A percentile compares a stretch with the other conserved stretches of the same genome.
Evolutionary conservation across 53 echinoderm and acorn worm species (phyloP).

Genomic region (Temnopleurus reevesii): DNA sequence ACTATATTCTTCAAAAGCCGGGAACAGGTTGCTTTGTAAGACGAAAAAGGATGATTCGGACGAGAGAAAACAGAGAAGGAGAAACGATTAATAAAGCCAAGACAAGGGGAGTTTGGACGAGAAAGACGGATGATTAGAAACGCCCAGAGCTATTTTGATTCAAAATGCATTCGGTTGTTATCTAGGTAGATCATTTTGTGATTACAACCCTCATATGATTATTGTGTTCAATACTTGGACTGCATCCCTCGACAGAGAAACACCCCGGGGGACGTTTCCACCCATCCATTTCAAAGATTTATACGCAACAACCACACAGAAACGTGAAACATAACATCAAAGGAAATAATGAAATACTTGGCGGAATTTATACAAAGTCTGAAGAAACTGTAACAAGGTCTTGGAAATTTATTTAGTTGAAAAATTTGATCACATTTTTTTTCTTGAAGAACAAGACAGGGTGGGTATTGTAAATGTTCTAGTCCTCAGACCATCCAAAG

Average conservation of each 20-base stretch:
- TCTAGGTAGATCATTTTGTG: slow-evolving; percentile 55
- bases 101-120: background rate
- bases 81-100: background rate
- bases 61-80: background rate
- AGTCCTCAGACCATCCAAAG: too few relatives aligned
- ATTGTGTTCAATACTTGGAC: slow-evolving; percentile 44
- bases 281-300: background rate
- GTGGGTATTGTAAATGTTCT: too few relatives aligned
- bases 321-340: background rate
- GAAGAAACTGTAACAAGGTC: too few relatives aligned
- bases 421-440: too few relatives aligned
- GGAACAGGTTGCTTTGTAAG: background rate
- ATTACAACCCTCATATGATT: slow-evolving; percentile 51
- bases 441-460: too few relatives aligned
- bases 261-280: background rate
- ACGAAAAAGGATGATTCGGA: background rate
- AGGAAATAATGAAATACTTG: background rate
- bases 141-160: slow-evolving; percentile 51
- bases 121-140: slow-evolving; percentile 5
- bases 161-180: slow-evolving; percentile 51
- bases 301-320: background rate
- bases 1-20: background rate
- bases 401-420: too few relatives aligned
- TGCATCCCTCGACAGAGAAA: slow-evolving; percentile 1
- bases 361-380: background rate